Evolutionary conservation across 1,140 invertebrate species (phyloP), one percentile per base, ranked within the genome.

Genomic region (Notospermus geniculatus): DNA sequence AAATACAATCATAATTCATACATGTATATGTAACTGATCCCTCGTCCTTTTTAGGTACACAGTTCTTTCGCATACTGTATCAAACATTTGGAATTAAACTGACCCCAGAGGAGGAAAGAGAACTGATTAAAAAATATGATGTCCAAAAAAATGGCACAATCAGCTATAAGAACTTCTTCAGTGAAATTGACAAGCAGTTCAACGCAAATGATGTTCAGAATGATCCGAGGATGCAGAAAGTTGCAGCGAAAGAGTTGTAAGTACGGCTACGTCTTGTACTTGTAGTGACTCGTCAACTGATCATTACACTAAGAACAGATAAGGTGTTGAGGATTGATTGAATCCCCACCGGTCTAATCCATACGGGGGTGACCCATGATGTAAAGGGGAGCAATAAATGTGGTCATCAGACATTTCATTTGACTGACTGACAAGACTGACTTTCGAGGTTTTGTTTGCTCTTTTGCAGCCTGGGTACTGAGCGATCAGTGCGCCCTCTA

Each of bases 41-140:
- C 32, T 9, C 25, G 7, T 61, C 15, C 15, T 52, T 15, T 65
- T 23, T 66, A 81, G 79, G 62, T 9, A 69, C 70, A 23, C 78
- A 80, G 56, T 82, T 81, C 65, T 80, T 76, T 46, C 66, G 79
- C 50, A 74, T 74, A 56, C 62, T 81, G 17, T 79, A 76, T 71
- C 69, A 75, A 59, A 77, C 77, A 27, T 60, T 82, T 0, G 72
- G 72, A 23, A 39, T 80, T 11, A 71, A 78, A 41, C 59, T 81
- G 15, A 65, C 56, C 22, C 56, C 63, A 45, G 72, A 77, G 53
- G 72, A 82, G 65, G 77, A 75, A 46, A 57, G 68, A 45, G 32
- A 66, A 7, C 52, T 82, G 1, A 63, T 61, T 30, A 54, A 66
- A 36, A 79, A 78, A 62, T 81, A 81, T 71, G 73, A 73, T 50